Base-by-base conservation (phyloP, 1,140 invertebrate species). In the Drosophila sucinea region DNA sequence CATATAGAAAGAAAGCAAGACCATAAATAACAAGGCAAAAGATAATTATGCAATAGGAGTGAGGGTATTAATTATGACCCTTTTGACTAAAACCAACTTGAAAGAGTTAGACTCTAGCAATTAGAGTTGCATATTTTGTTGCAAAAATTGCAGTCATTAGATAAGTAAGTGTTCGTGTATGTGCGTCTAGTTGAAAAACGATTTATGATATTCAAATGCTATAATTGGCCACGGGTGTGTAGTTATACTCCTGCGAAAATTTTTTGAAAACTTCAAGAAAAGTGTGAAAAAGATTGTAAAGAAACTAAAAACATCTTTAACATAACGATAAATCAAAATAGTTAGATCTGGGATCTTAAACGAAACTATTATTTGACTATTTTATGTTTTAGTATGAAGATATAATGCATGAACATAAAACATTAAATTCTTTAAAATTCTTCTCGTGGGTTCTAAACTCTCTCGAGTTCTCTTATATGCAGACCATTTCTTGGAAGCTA, bases 21-120 rank as follows among this genome's bases (percentile, higher is more conserved):
- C 80, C 73, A 89, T 87, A 87, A 87, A 87, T 87, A 83, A 87
- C 83, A 67, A 71, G 69, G 41, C 67, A 51, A 27, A 51, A 87
- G 84, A 86, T 87, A 87, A 87, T 87, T 87, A 87, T 87, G 84
- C 84, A 73, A 70, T 38, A 71, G 41, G 70, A 1, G 41, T 17
- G 44, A 51, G 44, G 8, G 44, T 51, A 51, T 51, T 51, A 51
- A 51, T 51, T 51, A 51, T 51, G 23, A 7, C 44, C 44, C 23
- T 2, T 10, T 25, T 51, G 3, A 51, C 44, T 27, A 51, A 8
- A 51, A 27, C 44, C 1, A 27, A 27, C 44, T 51, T 51, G 44
- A 17, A 44, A 44, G 41, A 44, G 44, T 25, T 47, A 17, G 17
- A 17, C 44, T 51, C 55, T 51, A 77, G 74, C 76, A 78, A 78